Evolutionary conservation across 2,113 vertebrate species (phyloP).

Genomic region (Pagrus major): DNA sequence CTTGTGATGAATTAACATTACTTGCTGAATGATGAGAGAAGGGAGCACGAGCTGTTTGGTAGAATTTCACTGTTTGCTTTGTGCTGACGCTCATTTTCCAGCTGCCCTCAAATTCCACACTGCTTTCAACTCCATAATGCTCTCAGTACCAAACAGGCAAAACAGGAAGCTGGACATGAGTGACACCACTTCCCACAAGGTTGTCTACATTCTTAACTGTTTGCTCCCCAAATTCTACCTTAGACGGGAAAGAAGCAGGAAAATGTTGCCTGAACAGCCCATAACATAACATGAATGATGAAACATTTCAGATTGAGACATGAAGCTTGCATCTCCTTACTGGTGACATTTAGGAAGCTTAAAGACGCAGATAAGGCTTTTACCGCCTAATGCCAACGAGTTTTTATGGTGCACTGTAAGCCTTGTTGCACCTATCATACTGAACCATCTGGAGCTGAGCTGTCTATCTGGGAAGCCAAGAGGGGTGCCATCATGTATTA

Average conservation of each 20-base stretch:
- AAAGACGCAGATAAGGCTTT: constrained; percentile 48
- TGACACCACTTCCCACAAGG: constrained; percentile 70
- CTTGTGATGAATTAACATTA: not conserved
- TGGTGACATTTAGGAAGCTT: constrained; percentile 34
- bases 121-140: constrained; percentile 66
- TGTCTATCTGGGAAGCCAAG: constrained; percentile 79
- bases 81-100: constrained; percentile 43
- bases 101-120: constrained; percentile 58
- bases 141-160: constrained; percentile 61
- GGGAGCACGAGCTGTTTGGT: not conserved
- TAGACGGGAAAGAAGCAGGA: not conserved
- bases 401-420: constrained; percentile 57
- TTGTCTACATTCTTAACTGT: constrained; percentile 63
- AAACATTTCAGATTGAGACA: constrained; percentile 1
- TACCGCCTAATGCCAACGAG: constrained; percentile 30
- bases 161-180: constrained; percentile 76
- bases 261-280: not conserved
- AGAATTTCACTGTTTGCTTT: constrained; percentile 15
- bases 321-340: not conserved
- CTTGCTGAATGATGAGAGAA: constrained; percentile 9
- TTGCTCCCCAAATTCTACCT: constrained; percentile 45
- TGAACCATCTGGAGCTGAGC: constrained; percentile 89
- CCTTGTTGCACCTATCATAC: constrained; percentile 85
- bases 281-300: not conserved
- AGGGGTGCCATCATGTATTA: constrained; percentile 58